Evolutionary conservation across 2,888 invertebrate species (phyloP).

Genomic region (Lasioglossum lativentre): DNA sequence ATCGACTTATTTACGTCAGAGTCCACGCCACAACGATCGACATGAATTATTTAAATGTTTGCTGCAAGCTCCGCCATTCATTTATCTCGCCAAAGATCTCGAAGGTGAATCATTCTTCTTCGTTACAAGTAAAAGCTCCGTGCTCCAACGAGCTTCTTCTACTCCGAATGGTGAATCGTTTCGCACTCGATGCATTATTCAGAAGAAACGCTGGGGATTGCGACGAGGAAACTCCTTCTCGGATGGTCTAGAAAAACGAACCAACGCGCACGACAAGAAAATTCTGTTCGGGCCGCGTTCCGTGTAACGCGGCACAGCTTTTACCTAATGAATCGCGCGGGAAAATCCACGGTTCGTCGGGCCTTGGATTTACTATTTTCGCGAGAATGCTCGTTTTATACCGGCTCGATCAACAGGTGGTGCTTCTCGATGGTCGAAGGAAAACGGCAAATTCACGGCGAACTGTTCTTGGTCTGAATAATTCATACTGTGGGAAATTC

Average conservation of each 20-base stretch:
- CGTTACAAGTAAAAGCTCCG: slow-evolving; percentile 29
- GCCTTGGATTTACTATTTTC: not conserved
- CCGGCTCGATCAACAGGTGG: slow-evolving; percentile 28
- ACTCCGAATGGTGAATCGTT: not conserved
- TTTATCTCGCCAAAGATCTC: not conserved
- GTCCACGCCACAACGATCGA: not conserved
- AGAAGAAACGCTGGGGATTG: slow-evolving; percentile 53
- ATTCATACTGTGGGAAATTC: not conserved
- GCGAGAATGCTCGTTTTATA: not conserved
- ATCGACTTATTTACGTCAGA: not conserved
- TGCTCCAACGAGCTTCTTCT: not conserved
- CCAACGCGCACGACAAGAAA: not conserved
- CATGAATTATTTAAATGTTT: not conserved
- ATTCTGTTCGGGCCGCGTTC: not conserved
- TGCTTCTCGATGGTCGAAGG: not conserved
- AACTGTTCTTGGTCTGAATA: not conserved
- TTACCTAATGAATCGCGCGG: slow-evolving; percentile 28
- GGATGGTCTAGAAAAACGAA: not conserved
- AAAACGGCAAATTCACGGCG: not conserved
- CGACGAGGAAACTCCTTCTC: slow-evolving; percentile 5
- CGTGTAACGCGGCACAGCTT: slow-evolving; percentile 23
- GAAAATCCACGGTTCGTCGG: not conserved
- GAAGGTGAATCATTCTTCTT: slow-evolving; percentile 53
- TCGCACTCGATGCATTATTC: slow-evolving; percentile 77
- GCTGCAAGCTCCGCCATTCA: not conserved